Evolutionary conservation across 2,113 vertebrate species (phyloP), one percentile per base, ranked within the genome.

Genomic region (Meles meles): DNA sequence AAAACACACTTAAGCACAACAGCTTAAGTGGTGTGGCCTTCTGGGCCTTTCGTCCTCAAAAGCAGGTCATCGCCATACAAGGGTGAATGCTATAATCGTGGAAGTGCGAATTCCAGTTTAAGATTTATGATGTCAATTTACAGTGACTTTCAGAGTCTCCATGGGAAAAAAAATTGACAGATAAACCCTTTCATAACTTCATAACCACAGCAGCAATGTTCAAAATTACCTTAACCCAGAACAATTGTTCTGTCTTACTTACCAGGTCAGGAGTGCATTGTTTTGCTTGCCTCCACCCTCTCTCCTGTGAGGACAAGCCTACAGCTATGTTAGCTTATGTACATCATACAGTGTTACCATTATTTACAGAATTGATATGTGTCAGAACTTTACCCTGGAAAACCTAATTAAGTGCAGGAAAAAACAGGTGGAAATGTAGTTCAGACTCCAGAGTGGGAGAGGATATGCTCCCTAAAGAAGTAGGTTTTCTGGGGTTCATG

Each of bases 291-390:
- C 47, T 97, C 79, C n/a, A 55, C 39, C 83, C 27, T 77, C 82
- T 89, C 94, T 93, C 69, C 21, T 79, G 5, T 92, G 85, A 97
- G 55, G 91, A 93, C 27, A 96, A 94, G 74, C 10, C 77, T 39
- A 84, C 61, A 89, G 84, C 55, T 67, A 21, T 14, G 17, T 23
- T 72, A 80, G 81, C 55, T 86, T 93, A 92, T 81, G 96, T 94
- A 85, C 44, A 71, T 94, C 76, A 80, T 15, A 52, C 49, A 95
- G 84, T 47, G 88, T 84, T 92, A 92, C 89, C 87, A 76, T 77
- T 89, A 95, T 86, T 96, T 97, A 96, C 21, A 86, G 87, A 93
- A 92, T 2, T 2, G 55, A 18, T 20, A 57, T 52, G 31, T 95
- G 69, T 82, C 86, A 89, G 39, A 95, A 47, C 42, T 87, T 94